Conservation (phyloP, 1,140 invertebrate genomes). For the Andrena cerasifolii region DNA sequence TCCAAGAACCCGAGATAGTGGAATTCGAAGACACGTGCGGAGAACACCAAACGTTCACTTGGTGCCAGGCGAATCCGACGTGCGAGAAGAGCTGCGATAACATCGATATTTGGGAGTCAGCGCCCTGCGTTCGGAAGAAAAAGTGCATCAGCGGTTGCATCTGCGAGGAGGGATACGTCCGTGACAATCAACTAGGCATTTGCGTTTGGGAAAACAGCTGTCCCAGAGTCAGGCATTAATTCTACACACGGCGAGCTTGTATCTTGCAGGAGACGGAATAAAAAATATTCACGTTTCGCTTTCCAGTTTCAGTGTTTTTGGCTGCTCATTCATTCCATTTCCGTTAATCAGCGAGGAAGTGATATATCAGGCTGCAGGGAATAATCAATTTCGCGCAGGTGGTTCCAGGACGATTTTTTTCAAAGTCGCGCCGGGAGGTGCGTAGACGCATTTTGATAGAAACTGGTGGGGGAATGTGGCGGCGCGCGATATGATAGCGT, state of each 20-base stretch:
- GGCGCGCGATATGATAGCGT: conserved; percentile 58
- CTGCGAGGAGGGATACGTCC: conserved; percentile 39
- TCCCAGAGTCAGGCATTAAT: conserved; percentile 35
- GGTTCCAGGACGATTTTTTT: not conserved
- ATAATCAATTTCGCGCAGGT: no score
- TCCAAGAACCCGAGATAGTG: not conserved
- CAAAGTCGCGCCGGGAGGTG: conserved; percentile 13
- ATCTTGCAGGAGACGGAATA: no score
- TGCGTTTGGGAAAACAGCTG: conserved; percentile 47
- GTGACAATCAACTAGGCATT: conserved; percentile 13
- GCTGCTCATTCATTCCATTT: no score
- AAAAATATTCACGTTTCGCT: no score
- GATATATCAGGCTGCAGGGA: no score
- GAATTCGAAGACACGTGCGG: conserved; percentile 8
- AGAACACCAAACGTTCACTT: conserved; percentile 31
- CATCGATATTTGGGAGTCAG: conserved; percentile 21
- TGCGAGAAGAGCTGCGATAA: conserved; percentile 54
- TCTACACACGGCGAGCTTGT: no score
- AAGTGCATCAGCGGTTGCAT: conserved; percentile 50
- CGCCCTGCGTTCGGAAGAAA: conserved; percentile 19
- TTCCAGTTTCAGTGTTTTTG: no score
- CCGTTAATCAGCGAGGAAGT: no score
- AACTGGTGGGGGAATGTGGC: conserved; percentile 46
- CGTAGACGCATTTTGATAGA: conserved; percentile 51
- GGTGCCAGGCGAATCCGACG: conserved; percentile 16